A percentile compares a stretch with the other conserved stretches of the same genome.
phyloP scores from a whole-genome alignment of 2,113 vertebrate genomes.

The Tyto alba region DNA sequence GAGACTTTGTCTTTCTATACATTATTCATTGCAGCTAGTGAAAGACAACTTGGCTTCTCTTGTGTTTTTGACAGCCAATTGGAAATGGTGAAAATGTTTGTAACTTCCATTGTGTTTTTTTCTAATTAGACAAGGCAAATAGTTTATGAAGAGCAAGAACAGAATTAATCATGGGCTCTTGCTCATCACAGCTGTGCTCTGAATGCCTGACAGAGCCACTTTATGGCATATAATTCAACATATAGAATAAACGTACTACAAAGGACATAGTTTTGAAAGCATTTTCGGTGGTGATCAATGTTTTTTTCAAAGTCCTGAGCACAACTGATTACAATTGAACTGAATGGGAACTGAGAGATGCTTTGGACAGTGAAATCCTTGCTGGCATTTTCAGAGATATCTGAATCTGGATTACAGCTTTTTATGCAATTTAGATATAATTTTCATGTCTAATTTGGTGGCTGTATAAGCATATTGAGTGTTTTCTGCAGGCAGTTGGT shows the following conservation, averaged over 20 bases:
- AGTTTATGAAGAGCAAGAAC: constrained; percentile 52
- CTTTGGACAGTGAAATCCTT: constrained; percentile 43
- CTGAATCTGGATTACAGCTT: constrained; percentile 40
- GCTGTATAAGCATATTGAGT: neutral
- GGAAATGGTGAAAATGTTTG: constrained; percentile 56
- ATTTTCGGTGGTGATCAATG: neutral
- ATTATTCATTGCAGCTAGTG: constrained; percentile 42
- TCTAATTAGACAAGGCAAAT: constrained; percentile 51
- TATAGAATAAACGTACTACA: constrained; percentile 54
- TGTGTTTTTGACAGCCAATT: constrained; percentile 3
- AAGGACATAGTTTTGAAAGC: constrained; percentile 39
- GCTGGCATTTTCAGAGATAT: constrained; percentile 31
- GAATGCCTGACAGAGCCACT: constrained; percentile 52
- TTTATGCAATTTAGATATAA: constrained; percentile 34
- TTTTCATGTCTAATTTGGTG: constrained; percentile 46
- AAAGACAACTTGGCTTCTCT: constrained; percentile 30
- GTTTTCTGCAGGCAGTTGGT: constrained; percentile 6
- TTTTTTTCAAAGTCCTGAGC: constrained; percentile 13
- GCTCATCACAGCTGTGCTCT: constrained; percentile 49
- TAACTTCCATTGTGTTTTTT: constrained; percentile 56
- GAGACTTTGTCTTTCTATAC: constrained; percentile 49
- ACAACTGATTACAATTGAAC: constrained; percentile 44
- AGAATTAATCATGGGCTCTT: constrained; percentile 58
- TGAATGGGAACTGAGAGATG: constrained; percentile 6
- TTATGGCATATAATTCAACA: constrained; percentile 59